phyloP scores from a whole-genome alignment of 2,113 vertebrate genomes.

The Malurus elegans region DNA sequence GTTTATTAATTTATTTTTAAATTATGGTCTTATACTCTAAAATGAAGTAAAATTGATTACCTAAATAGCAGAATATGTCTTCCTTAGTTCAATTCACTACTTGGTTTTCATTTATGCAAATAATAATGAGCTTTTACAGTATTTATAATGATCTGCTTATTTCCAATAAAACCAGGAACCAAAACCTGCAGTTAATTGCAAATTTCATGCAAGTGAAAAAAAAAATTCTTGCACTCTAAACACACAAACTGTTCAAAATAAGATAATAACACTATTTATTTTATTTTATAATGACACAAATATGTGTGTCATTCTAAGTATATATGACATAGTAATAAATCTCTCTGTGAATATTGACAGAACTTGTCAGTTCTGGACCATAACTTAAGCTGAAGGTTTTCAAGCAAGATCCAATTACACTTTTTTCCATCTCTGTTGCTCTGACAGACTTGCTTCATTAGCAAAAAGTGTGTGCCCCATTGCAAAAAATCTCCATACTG shows the following conservation, averaged over 20 bases:
- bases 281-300: neutral
- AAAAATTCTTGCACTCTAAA: neutral
- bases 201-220: neutral
- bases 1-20: neutral
- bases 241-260: neutral
- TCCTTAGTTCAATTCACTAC: neutral
- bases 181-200: neutral
- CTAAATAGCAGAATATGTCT: neutral
- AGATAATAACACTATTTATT: neutral
- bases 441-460: conserved; percentile 41
- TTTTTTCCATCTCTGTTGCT: neutral
- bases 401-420: conserved; percentile 25
- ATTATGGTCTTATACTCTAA: neutral
- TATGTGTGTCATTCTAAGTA: neutral
- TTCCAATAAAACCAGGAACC: neutral
- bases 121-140: neutral
- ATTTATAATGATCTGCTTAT: neutral
- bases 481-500: conserved; percentile 23
- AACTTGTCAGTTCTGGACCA: neutral
- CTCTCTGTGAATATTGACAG: neutral
- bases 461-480: neutral
- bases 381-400: neutral
- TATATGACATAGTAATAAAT: neutral
- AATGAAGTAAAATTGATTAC: neutral
- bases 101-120: neutral